phyloP scores from a whole-genome alignment of 1,140 invertebrate genomes.

The Zaprionus inermis region DNA sequence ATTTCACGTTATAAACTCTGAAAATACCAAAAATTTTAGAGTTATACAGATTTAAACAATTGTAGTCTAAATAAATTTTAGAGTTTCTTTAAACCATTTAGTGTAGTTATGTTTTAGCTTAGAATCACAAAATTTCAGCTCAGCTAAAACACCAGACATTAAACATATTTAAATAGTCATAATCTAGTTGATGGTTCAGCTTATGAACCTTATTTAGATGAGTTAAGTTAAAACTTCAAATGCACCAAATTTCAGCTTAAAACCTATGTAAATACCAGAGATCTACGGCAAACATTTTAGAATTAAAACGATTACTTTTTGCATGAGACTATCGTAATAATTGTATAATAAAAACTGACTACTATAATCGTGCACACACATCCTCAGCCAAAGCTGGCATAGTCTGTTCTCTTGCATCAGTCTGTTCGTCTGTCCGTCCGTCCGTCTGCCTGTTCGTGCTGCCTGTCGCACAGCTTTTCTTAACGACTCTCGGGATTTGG shows the following conservation, averaged over 20 bases:
- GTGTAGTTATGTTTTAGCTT: not conserved
- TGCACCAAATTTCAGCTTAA: not conserved
- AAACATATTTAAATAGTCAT: not conserved
- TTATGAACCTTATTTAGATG: not conserved
- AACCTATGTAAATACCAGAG: not conserved
- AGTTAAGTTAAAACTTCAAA: not conserved
- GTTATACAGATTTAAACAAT: no score
- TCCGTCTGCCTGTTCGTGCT: not conserved
- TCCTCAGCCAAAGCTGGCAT: not conserved
- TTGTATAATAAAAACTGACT: constrained; percentile 38
- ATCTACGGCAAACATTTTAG: not conserved
- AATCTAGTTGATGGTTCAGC: not conserved
- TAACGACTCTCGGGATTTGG: constrained; percentile 70
- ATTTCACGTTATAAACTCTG: no score
- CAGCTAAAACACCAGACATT: not conserved
- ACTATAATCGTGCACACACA: constrained; percentile 1
- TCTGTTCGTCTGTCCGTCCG: constrained; percentile 17
- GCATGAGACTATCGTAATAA: constrained; percentile 25
- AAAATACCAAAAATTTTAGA: no score
- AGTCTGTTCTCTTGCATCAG: not conserved
- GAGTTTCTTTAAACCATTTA: not conserved
- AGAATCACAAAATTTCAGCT: not conserved
- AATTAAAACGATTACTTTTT: not conserved
- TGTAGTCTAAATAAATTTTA: no score
- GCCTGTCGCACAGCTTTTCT: constrained; percentile 72